These are phyloP conservation scores for Carterocephalus palaemon DNA, from an alignment of 2,888 invertebrate genomes.

Conservation along the genomic window DNA sequence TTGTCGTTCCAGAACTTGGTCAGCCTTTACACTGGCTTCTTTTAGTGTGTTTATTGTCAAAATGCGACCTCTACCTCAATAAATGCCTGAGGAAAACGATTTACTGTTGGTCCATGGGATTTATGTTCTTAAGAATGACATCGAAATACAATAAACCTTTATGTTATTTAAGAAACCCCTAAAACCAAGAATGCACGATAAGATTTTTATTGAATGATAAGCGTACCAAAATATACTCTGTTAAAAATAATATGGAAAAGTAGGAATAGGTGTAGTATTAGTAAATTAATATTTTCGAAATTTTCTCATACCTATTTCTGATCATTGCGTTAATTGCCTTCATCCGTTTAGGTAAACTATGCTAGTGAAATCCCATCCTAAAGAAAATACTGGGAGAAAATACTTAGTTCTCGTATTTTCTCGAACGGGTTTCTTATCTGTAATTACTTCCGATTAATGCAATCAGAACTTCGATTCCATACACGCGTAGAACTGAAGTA, in stretches of 20 bases:
- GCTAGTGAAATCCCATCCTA: constrained; percentile 11
- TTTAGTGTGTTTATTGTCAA: constrained; percentile 14
- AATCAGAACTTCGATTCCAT: constrained; percentile 8
- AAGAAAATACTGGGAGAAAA: constrained; percentile 18
- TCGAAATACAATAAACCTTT: constrained; percentile 1
- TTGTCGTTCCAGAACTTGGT: too few relatives aligned
- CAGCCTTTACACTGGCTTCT: too few relatives aligned
- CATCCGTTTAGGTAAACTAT: constrained; percentile 12
- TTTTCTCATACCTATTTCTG: constrained; percentile 3
- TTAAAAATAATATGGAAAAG: too few relatives aligned
- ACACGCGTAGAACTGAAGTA: too few relatives aligned
- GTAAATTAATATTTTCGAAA: constrained; percentile 11
- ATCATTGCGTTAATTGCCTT: constrained; percentile 11
- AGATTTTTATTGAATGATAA: too few relatives aligned
- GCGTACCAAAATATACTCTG: too few relatives aligned
- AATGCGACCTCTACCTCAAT: background rate
- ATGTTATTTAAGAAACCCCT: too few relatives aligned
- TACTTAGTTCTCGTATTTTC: constrained; percentile 15
- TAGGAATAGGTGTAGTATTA: too few relatives aligned
- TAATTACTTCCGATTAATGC: constrained; percentile 15
- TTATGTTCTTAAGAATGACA: background rate
- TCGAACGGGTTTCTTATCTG: constrained; percentile 9
- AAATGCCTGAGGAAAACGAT: constrained; percentile 5
- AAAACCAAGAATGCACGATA: too few relatives aligned
- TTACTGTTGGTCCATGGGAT: too few relatives aligned